Percentiles rank a stretch among this genome's conserved stretches.
phyloP scores from a whole-genome alignment of 2,797 vertebrate species.

The Lepidocolaptes lacrymiger region DNA sequence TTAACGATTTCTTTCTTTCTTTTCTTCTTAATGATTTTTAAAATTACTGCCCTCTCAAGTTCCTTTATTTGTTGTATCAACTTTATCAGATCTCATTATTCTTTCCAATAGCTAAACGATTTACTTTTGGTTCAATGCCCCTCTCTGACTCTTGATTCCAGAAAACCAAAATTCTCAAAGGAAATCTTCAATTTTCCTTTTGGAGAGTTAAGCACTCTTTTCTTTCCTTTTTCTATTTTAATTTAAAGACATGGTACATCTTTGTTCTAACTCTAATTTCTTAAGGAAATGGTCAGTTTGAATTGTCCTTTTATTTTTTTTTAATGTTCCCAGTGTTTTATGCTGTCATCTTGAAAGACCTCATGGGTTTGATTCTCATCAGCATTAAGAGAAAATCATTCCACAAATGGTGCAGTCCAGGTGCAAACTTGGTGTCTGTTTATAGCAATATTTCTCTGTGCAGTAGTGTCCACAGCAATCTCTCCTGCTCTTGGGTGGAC shows the following conservation, averaged over 20 bases:
- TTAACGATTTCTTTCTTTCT: not conserved
- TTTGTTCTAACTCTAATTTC: not conserved
- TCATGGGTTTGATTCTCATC: not conserved
- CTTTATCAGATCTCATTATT: not conserved
- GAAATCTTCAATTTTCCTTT: not conserved
- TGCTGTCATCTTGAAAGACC: not conserved
- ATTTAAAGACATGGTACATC: not conserved
- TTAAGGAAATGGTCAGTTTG: not conserved
- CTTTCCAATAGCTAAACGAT: not conserved
- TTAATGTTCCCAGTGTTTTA: not conserved
- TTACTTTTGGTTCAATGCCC: not conserved
- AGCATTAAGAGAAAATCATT: not conserved
- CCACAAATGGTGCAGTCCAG: not conserved
- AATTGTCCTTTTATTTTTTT: not conserved
- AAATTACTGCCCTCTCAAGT: not conserved
- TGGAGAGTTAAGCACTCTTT: fast-evolving
- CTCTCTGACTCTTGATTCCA: not conserved
- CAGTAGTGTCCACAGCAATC: fast-evolving
- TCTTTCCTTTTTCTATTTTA: not conserved
- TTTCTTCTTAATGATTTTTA: not conserved
- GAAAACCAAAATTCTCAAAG: not conserved
- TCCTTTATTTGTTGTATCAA: not conserved
- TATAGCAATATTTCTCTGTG: not conserved
- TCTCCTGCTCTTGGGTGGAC: not conserved
- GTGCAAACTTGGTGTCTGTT: not conserved